Evolutionary conservation across 2,888 invertebrate genomes (phyloP).

Genomic region (Hyles lineata): DNA sequence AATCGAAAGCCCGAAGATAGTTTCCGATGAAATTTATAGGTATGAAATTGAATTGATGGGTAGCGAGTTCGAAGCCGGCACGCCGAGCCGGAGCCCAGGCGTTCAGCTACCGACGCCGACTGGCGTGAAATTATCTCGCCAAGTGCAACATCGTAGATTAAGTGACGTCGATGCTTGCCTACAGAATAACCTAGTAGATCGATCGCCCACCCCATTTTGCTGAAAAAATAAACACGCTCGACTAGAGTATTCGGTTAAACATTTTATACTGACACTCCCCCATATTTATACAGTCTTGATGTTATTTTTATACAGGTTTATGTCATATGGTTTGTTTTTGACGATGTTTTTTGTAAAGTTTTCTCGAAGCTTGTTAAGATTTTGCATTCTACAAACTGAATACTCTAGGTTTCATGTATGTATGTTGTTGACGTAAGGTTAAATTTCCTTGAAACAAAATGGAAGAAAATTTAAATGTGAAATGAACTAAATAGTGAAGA

Average conservation of each 20-base stretch:
- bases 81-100: conserved; percentile 26
- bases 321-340: neutral
- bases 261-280: conserved; percentile 26
- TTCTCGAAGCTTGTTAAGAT: neutral
- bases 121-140: conserved; percentile 72
- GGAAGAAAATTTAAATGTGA: too few relatives aligned
- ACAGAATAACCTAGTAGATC: conserved; percentile 60
- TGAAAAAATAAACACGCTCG: conserved; percentile 53
- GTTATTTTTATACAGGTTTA: conserved; percentile 17
- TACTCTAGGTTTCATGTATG: too few relatives aligned
- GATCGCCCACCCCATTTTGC: conserved; percentile 57
- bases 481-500: too few relatives aligned
- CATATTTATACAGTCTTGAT: conserved; percentile 1
- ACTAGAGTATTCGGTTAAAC: conserved; percentile 29
- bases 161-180: conserved; percentile 59
- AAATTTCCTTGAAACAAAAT: too few relatives aligned
- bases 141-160: conserved; percentile 72
- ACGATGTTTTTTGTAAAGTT: neutral
- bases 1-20: conserved; percentile 42
- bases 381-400: neutral
- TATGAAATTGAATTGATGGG: conserved; percentile 72
- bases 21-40: conserved; percentile 59
- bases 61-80: conserved; percentile 40
- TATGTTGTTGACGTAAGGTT: too few relatives aligned
- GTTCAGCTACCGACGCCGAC: conserved; percentile 39